A percentile compares a stretch with the other conserved stretches of the same genome.
Evolutionary conservation across 2,797 vertebrate genomes (phyloP).

Genomic region (Holocentrus rufus): DNA sequence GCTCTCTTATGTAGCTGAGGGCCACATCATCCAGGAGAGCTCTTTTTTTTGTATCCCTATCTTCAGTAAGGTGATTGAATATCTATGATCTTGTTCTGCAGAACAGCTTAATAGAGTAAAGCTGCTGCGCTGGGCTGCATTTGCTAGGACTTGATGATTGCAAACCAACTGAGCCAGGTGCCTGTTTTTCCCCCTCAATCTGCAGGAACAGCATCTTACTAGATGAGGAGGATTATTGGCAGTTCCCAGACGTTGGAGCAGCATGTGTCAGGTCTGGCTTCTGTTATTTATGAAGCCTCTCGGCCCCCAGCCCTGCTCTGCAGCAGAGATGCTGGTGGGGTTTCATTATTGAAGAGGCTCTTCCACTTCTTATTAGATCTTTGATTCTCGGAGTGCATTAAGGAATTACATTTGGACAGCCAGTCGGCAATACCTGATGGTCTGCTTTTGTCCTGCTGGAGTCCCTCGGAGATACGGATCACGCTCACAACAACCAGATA

Average conservation of each 20-base stretch:
- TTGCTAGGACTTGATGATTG: conserved; percentile 59
- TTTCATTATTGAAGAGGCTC: conserved; percentile 82
- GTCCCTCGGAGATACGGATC: conserved; percentile 40
- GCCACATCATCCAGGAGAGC: conserved; percentile 30
- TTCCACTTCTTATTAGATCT: conserved; percentile 83
- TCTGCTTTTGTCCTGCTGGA: conserved; percentile 53
- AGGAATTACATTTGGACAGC: conserved; percentile 78
- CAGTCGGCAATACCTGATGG: conserved; percentile 66
- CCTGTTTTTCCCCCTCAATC: conserved; percentile 29
- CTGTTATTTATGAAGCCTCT: conserved; percentile 80
- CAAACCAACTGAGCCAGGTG: conserved; percentile 50
- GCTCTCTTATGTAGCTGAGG: conserved; percentile 2
- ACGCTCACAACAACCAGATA: conserved; percentile 46
- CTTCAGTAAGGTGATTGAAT: conserved; percentile 38
- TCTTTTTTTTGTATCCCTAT: neutral
- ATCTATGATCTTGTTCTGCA: conserved; percentile 46
- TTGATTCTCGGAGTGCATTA: conserved; percentile 81
- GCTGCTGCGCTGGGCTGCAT: conserved; percentile 45
- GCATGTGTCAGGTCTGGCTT: conserved; percentile 75
- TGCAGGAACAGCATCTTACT: conserved; percentile 65
- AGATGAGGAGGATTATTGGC: conserved; percentile 77
- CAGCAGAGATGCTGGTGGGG: conserved; percentile 77
- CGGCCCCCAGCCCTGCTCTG: conserved; percentile 67
- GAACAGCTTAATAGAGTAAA: conserved; percentile 53
- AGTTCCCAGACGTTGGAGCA: conserved; percentile 71